Conservation (phyloP, 2,888 invertebrate species). For the Argyra leucocephala region DNA sequence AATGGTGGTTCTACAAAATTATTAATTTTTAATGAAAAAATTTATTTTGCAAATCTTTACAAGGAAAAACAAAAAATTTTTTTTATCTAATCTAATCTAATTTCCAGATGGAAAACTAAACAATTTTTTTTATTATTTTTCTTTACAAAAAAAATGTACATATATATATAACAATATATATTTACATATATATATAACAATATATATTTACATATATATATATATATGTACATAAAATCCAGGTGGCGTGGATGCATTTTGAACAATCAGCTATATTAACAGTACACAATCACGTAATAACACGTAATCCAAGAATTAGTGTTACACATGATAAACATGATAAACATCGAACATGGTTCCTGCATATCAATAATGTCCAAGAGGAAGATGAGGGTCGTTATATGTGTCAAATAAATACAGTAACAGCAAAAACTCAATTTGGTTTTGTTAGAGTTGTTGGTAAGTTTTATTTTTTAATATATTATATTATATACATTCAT, state of each 20-base stretch:
- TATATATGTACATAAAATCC: slow-evolving; percentile 37
- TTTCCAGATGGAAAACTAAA: too few species aligned
- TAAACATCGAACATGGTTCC: slow-evolving; percentile 77
- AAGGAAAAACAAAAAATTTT: too few species aligned
- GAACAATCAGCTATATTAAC: slow-evolving; percentile 88
- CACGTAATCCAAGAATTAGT: slow-evolving; percentile 81
- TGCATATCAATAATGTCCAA: slow-evolving; percentile 84
- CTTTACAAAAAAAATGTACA: too few species aligned
- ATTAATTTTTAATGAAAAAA: too few species aligned
- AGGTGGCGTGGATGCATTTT: slow-evolving; percentile 96
- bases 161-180: too few species aligned
- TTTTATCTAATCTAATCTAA: too few species aligned
- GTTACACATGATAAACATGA: slow-evolving; percentile 81
- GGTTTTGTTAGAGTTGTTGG: slow-evolving; percentile 88
- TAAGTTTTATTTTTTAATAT: slow-evolving; percentile 41
- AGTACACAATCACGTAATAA: slow-evolving; percentile 89
- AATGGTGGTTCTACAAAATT: too few species aligned
- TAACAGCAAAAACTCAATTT: slow-evolving; percentile 84
- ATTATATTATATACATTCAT: too few species aligned
- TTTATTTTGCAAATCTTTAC: too few species aligned
- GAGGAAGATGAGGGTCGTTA: slow-evolving; percentile 86
- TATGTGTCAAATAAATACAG: slow-evolving; percentile 92
- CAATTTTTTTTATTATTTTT: too few species aligned
- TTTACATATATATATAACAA: too few species aligned
- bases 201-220: too few species aligned